Evolutionary conservation across 2,797 vertebrate genomes (phyloP).

Genomic region (Tenualosa thibaudeaui): DNA sequence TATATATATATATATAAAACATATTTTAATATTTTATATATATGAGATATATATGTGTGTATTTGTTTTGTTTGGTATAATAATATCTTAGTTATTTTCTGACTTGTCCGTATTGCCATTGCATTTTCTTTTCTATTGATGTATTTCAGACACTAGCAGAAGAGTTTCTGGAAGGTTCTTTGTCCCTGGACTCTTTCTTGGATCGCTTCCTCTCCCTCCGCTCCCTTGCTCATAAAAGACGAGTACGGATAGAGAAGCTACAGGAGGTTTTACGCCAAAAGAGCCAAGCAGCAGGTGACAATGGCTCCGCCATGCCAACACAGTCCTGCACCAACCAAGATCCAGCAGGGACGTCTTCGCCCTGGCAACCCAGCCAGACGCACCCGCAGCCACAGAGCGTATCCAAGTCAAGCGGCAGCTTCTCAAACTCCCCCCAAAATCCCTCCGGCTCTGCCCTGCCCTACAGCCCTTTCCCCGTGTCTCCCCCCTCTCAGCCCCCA

Average conservation of each 20-base stretch:
- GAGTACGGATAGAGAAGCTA: slow-evolving; percentile 88
- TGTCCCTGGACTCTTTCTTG: slow-evolving; percentile 84
- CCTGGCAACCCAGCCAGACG: slow-evolving; percentile 67
- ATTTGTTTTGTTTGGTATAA: too few species aligned
- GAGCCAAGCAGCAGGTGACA: slow-evolving; percentile 49
- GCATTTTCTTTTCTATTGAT: neutral
- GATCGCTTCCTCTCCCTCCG: slow-evolving; percentile 83
- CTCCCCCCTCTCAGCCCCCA: slow-evolving; percentile 48
- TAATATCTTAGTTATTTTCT: neutral
- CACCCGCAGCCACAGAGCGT: slow-evolving; percentile 58
- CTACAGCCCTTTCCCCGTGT: slow-evolving; percentile 72
- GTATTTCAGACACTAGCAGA: slow-evolving; percentile 81
- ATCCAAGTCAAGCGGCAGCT: slow-evolving; percentile 49
- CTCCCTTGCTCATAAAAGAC: slow-evolving; percentile 82
- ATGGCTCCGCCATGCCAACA: slow-evolving; percentile 55
- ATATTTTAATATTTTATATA: too few species aligned
- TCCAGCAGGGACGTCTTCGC: slow-evolving; percentile 46
- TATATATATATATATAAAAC: too few species aligned
- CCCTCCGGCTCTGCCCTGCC: slow-evolving; percentile 58
- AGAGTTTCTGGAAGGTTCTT: slow-evolving; percentile 85
- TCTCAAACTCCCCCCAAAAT: slow-evolving; percentile 55
- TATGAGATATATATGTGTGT: too few species aligned
- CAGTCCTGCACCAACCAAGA: slow-evolving; percentile 59
- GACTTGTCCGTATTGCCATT: neutral
- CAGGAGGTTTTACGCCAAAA: slow-evolving; percentile 84